Percentiles rank a stretch among this genome's conserved stretches.
Conservation (phyloP, 2,113 vertebrate species). For the Cisticola juncidis region DNA sequence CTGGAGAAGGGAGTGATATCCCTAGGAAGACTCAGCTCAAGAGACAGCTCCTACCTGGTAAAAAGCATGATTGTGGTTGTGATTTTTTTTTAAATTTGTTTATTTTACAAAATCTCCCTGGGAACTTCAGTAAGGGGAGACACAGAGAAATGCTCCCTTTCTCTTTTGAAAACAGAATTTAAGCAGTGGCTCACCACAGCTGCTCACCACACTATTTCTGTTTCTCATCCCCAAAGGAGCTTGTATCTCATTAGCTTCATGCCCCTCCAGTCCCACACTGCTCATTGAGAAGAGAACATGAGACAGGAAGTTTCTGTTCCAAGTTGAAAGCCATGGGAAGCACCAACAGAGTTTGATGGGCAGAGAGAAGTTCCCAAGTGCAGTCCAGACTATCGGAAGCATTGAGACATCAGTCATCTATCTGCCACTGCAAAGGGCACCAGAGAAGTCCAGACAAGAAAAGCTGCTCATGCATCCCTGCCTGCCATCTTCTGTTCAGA, state of each 20-base stretch:
- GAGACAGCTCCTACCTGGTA: constrained; percentile 43
- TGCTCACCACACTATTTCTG: background rate
- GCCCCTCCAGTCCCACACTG: background rate
- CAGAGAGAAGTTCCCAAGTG: background rate
- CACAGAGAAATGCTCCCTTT: background rate
- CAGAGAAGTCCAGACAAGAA: background rate
- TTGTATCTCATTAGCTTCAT: constrained; percentile 7
- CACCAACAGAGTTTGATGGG: background rate
- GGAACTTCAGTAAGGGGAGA: background rate
- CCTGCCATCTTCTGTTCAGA: background rate
- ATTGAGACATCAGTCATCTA: background rate
- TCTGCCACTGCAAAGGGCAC: background rate
- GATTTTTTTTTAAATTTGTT: too few species aligned
- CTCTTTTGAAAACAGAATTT: background rate
- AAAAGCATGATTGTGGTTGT: background rate
- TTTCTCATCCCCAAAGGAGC: constrained; percentile 6
- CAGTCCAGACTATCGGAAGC: background rate
- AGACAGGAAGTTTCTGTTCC: background rate
- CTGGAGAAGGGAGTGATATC: constrained; percentile 37
- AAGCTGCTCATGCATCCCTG: background rate
- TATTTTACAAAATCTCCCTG: constrained; percentile 28
- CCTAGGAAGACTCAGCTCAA: constrained; percentile 61
- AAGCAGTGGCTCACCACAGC: constrained; percentile 5
- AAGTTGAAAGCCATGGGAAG: constrained; percentile 9
- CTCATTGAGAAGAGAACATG: background rate